Evolutionary conservation across 2,888 invertebrate genomes (phyloP).

Genomic region (Drosophila mettleri): DNA sequence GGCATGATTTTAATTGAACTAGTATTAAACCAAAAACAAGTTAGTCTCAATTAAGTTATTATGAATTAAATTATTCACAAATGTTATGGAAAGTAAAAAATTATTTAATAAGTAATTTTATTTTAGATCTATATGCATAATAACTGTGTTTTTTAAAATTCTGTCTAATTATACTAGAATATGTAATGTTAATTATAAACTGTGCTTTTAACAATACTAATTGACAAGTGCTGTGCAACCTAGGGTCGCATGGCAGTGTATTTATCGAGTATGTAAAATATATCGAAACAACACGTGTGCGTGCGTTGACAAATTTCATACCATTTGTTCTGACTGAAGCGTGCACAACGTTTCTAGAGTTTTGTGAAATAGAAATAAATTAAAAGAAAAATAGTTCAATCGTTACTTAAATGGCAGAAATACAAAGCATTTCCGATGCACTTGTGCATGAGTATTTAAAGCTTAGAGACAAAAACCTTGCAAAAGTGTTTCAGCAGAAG

Average conservation of each 20-base stretch:
- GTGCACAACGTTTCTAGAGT: slow-evolving; percentile 22
- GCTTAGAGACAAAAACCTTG: slow-evolving; percentile 88
- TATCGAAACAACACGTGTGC: slow-evolving; percentile 59
- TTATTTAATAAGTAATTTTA: neutral
- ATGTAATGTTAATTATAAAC: too few relatives aligned
- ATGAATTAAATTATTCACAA: neutral
- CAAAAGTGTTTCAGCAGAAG: slow-evolving; percentile 89
- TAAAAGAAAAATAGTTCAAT: slow-evolving; percentile 11
- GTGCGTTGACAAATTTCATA: slow-evolving; percentile 35
- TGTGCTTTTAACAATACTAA: slow-evolving; percentile 9
- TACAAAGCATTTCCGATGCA: slow-evolving; percentile 86
- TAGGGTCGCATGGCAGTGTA: slow-evolving; percentile 13
- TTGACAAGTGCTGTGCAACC: slow-evolving; percentile 29
- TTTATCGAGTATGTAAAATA: slow-evolving; percentile 33
- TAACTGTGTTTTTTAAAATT: neutral
- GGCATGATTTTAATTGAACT: slow-evolving; percentile 1
- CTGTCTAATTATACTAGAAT: neutral
- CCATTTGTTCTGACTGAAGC: slow-evolving; percentile 32
- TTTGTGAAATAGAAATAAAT: slow-evolving; percentile 22
- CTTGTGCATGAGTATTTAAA: slow-evolving; percentile 89
- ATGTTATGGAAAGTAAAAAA: neutral
- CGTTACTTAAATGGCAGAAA: slow-evolving; percentile 85
- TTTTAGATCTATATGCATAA: too few relatives aligned
- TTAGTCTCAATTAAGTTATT: neutral
- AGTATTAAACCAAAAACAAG: neutral